Evolutionary conservation across 2,113 vertebrate species (phyloP).

Genomic region (Emberiza fucata): DNA sequence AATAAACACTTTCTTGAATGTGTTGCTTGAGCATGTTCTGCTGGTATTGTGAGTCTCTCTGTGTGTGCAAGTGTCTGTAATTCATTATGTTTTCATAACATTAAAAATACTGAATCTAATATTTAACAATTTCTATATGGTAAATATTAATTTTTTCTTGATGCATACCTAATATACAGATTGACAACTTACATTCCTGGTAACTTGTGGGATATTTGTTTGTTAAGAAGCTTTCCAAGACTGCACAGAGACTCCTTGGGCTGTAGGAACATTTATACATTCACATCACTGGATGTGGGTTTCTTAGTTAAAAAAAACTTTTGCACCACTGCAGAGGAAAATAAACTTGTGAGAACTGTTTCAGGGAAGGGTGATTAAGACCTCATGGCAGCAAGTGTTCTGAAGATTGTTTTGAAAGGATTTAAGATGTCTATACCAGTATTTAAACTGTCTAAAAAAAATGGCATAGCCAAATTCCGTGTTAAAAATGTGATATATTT

Average conservation of each 20-base stretch:
- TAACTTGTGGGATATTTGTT: not conserved
- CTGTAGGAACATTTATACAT: not conserved
- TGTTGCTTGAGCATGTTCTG: slow-evolving; percentile 22
- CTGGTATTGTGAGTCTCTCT: not conserved
- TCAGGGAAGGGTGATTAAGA: slow-evolving; percentile 26
- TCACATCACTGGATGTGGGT: not conserved
- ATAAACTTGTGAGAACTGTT: slow-evolving; percentile 18
- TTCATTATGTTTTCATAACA: not conserved
- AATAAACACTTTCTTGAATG: slow-evolving; percentile 9
- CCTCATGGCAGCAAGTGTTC: slow-evolving; percentile 49
- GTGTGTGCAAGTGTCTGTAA: not conserved
- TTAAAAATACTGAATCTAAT: not conserved
- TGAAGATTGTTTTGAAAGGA: slow-evolving; percentile 43
- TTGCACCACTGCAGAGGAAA: slow-evolving; percentile 13
- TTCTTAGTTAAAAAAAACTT: not conserved
- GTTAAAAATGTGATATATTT: slow-evolving; percentile 6
- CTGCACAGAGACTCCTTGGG: not conserved
- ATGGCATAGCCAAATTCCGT: not conserved
- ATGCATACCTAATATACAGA: not conserved
- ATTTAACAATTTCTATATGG: not conserved
- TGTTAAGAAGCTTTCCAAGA: not conserved
- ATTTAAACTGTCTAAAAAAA: slow-evolving; percentile 1
- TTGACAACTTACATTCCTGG: not conserved
- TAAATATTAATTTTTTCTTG: not conserved
- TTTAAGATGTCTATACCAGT: not conserved